Base-by-base conservation (phyloP, 2,113 vertebrate genomes). In the Phaethornis superciliosus region DNA sequence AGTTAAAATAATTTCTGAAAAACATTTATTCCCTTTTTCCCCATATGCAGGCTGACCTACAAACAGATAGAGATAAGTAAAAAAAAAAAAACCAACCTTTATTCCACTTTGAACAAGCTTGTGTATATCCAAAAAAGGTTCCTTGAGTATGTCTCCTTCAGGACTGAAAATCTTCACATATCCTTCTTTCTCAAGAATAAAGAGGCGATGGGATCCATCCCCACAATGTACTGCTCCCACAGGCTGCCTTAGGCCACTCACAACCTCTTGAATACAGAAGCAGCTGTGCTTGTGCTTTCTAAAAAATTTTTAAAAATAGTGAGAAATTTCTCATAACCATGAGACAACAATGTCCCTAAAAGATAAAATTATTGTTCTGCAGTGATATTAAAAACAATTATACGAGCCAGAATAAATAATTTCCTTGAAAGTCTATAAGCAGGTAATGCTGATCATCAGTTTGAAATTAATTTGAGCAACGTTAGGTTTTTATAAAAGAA, bases 211-310 rank as follows among this genome's bases (percentile, higher is more conserved):
- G 13, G 99, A 99, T 95, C 99, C 99, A 68, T 99, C 99, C 63
- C 99, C 99, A 72, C 98, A 98, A 60, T 99, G 98, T 46, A 99
- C 97, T 81, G 99, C 98, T 37, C 98, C 98, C 58, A 99, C 98
- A 22, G 99, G 99, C 97, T 99, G 99, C 81, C 98, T 98, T 49
- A 99, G 97, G 84, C 99, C 99, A 84, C 98, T 99, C 95, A 99
- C 98, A 94, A 99, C 98, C 97, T 99, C 99, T 96, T 99, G 99
- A 93, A 98, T 97, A 89, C 99, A 99, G 98, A 99, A 99, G 98
- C 99, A 99, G 97, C 98, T 99, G 98, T 99, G 99, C 97, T 99
- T 99, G 98, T 99, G 99, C 97, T 99, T 99, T 98, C 99, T 99
- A 98, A 97, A 98, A 90, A 96, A 60, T 19, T 9, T 2, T n/a